Evolutionary conservation across 1,140 invertebrate species (phyloP).

Genomic region (Chironomus striatipennis): DNA sequence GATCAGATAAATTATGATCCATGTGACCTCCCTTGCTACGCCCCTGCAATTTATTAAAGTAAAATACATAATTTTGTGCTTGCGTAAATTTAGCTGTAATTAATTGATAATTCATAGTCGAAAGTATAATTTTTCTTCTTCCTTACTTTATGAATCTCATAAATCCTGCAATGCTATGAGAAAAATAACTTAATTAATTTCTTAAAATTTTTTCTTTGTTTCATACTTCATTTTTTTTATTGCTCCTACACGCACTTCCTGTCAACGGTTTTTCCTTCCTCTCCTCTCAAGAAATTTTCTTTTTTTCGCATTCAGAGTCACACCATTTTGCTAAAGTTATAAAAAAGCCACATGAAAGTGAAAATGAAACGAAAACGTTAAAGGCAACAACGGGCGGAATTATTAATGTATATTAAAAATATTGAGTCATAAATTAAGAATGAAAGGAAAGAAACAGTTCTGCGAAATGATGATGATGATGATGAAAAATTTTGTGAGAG

Average conservation of each 20-base stretch:
- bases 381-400: not conserved
- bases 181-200: constrained; percentile 10
- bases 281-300: not conserved
- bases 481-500: too few relatives aligned
- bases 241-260: constrained; percentile 1
- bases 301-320: not conserved
- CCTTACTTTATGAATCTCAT: too few relatives aligned
- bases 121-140: too few relatives aligned
- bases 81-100: too few relatives aligned
- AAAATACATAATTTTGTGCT: too few relatives aligned
- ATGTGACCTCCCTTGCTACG: too few relatives aligned
- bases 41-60: too few relatives aligned
- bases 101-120: too few relatives aligned
- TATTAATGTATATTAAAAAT: constrained; percentile 20
- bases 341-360: not conserved
- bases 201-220: not conserved
- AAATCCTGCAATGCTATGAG: too few relatives aligned
- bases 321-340: not conserved
- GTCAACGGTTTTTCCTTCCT: not conserved
- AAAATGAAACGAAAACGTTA: not conserved
- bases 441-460: not conserved
- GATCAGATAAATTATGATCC: too few relatives aligned
- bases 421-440: constrained; percentile 14
- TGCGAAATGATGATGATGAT: not conserved
- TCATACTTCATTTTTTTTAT: not conserved